Base-by-base conservation (phyloP, 2,797 vertebrate species). In the Avahi laniger region DNA sequence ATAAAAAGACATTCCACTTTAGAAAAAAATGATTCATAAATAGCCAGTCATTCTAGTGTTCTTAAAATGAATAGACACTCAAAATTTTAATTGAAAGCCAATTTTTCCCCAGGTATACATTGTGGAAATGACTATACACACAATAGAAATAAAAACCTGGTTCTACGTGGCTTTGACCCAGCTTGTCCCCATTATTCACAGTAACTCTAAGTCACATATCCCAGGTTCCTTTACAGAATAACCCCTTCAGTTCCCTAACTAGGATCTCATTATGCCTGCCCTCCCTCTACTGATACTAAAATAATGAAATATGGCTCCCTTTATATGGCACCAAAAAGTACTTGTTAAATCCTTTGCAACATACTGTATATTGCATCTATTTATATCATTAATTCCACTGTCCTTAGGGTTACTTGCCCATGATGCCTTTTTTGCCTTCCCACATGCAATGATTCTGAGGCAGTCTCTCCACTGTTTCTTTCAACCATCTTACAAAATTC, bases 11-110 rank as follows among this genome's bases (percentile, higher is more conserved):
- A 4, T 14, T 87, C 93, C n/a, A 89, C 17, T 86, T 96, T 70
- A 87, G 88, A 52, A 95, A 88, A 41, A 85, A 79, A 28, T 38
- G 59, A 87, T 92, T 90, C 18, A 73, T 43, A 95, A 89, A 52
- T 13, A 94, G 72, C 48, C 24, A 83, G 14, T 57, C 87, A 76
- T 80, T 93, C 67, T 67, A 92, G 61, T 33, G 26, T 63, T 94
- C 30, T 85, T 82, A 72, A 70, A 91, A 52, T 76, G 2, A 95
- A 41, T 17, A 88, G 15, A 72, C 7, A 83, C 48, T 48, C 46
- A 91, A 46, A 78, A 72, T 82, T 78, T 65, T 75, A 38, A 94
- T 1, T 59, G 46, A 46, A 14, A 94, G 11, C 4, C 43, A 87
- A 54, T 80, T 94, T 83, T 76, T 41, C 65, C 65, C 38, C 50